A percentile compares a stretch with the other conserved stretches of the same genome.
These are phyloP conservation scores for Panagrolaimus sp. DNA, from an alignment of 1,140 invertebrate species.

Conservation along the genomic window DNA sequence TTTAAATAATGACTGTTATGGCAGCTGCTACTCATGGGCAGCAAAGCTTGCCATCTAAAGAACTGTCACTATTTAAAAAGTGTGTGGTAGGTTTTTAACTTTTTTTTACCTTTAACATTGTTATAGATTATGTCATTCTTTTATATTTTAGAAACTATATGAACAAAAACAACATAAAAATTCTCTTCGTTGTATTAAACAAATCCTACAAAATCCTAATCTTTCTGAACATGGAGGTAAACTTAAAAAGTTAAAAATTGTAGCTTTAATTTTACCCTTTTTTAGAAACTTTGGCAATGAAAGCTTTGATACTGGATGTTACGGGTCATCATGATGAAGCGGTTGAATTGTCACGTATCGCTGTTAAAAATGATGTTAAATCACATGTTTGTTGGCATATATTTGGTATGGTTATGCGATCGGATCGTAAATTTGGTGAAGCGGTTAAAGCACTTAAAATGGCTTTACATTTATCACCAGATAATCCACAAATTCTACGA, in stretches of 20 bases:
- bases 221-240: slow-evolving; percentile 92
- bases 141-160: slow-evolving; percentile 83
- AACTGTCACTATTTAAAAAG: slow-evolving; percentile 97
- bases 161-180: slow-evolving; percentile 99
- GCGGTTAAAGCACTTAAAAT: slow-evolving; percentile 88
- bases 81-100: slow-evolving; percentile 84
- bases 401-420: slow-evolving; percentile 83
- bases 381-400: slow-evolving; percentile 99
- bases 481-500: slow-evolving; percentile 81
- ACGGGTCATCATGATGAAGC: slow-evolving; percentile 95
- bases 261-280: slow-evolving; percentile 18
- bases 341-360: slow-evolving; percentile 89
- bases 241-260: slow-evolving; percentile 27
- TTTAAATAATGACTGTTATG: no score
- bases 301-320: slow-evolving; percentile 96
- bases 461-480: slow-evolving; percentile 94
- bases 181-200: slow-evolving; percentile 97
- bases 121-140: not conserved
- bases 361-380: slow-evolving; percentile 91
- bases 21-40: not conserved
- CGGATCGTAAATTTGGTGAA: slow-evolving; percentile 98
- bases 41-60: slow-evolving; percentile 80
- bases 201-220: slow-evolving; percentile 93
- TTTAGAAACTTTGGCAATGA: slow-evolving; percentile 97
- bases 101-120: no score